These are phyloP conservation scores for Crambe crambe DNA, from an alignment of 37 sponge, comb jelly and placozoan genomes.

Conservation along the genomic window DNA sequence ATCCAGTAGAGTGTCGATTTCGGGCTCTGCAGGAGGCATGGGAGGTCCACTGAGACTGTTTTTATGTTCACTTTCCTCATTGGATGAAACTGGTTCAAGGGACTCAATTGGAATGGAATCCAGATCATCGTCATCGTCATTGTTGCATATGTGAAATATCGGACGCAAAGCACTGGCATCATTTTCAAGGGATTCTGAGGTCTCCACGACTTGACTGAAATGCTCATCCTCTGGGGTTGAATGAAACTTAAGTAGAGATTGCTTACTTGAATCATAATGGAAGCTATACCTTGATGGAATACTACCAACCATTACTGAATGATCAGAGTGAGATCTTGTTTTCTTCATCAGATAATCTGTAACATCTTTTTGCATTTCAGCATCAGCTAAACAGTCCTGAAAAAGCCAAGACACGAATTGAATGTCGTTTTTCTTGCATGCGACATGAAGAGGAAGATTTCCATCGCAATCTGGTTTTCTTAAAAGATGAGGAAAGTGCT, in stretches of 20 bases:
- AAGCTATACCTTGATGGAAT: too few relatives aligned
- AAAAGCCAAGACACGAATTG: constrained; percentile 71
- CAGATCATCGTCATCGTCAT: neutral
- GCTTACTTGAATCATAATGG: too few relatives aligned
- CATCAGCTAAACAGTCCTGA: constrained; percentile 7
- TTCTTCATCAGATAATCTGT: neutral
- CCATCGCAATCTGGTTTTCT: constrained; percentile 29
- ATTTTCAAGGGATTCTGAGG: neutral
- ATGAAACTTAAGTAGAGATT: too few relatives aligned
- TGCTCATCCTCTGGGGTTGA: too few relatives aligned
- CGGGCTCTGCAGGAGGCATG: neutral
- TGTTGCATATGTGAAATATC: too few relatives aligned
- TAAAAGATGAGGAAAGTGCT: constrained; percentile 45
- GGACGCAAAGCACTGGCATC: neutral
- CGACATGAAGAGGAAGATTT: constrained; percentile 43
- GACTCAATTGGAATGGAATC: neutral
- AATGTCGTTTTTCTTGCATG: constrained; percentile 55
- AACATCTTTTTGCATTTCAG: neutral
- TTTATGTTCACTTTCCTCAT: neutral
- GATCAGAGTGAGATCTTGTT: neutral
- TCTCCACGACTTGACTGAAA: too few relatives aligned
- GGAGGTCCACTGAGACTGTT: too few relatives aligned
- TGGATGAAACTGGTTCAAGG: neutral
- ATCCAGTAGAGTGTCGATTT: neutral
- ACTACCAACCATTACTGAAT: neutral